Percentiles rank a stretch among this genome's conserved stretches.
phyloP scores from a whole-genome alignment of 2,888 invertebrate genomes.

The Drosophila limbata region DNA sequence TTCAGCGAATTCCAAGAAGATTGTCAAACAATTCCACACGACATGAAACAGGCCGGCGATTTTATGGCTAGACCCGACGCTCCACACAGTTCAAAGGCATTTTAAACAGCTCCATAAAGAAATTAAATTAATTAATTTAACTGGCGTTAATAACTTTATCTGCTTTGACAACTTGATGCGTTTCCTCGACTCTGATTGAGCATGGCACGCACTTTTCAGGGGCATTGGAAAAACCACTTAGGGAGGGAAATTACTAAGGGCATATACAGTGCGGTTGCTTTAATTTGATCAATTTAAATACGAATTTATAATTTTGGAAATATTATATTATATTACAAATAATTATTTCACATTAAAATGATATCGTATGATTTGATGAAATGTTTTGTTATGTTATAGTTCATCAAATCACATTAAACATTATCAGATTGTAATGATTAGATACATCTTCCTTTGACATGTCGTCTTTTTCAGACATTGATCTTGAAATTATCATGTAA shows the following conservation, averaged over 20 bases:
- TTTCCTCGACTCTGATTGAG: conserved; percentile 44
- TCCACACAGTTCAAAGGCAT: conserved; percentile 12
- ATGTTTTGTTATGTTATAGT: too few species aligned
- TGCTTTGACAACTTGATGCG: conserved; percentile 57
- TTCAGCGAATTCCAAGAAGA: conserved; percentile 42
- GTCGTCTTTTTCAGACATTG: conserved; percentile 2
- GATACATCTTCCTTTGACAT: neutral
- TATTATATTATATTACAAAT: too few species aligned
- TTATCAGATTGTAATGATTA: neutral
- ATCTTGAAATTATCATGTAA: conserved; percentile 31
- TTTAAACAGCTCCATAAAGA: conserved; percentile 45
- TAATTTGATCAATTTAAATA: neutral
- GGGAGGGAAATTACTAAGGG: neutral
- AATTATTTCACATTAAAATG: too few species aligned
- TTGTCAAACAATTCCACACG: conserved; percentile 35
- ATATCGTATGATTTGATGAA: too few species aligned
- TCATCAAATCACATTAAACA: neutral
- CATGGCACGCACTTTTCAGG: conserved; percentile 26
- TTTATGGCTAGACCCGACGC: conserved; percentile 1
- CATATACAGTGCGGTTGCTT: neutral
- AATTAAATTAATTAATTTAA: conserved; percentile 66
- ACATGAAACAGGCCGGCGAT: conserved; percentile 26
- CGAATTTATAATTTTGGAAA: neutral
- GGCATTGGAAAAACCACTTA: neutral
- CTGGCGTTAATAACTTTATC: conserved; percentile 64